phyloP scores from a whole-genome alignment of 2,888 invertebrate genomes.

The Oscheius sp. region DNA sequence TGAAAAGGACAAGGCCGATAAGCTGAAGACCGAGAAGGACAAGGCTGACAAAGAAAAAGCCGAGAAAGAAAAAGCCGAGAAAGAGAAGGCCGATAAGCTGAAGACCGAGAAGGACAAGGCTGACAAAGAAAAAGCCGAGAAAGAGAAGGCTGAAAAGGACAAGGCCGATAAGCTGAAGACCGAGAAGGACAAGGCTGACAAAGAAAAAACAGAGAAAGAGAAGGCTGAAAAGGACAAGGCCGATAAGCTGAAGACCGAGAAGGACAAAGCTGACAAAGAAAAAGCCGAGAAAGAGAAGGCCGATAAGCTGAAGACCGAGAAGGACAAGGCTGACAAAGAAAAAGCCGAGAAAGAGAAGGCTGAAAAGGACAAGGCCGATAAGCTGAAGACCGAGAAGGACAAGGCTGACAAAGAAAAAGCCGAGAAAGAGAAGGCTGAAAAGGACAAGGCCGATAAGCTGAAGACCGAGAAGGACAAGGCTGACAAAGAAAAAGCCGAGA shows the following conservation, averaged over 20 bases:
- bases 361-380: constrained; percentile 4
- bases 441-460: background rate
- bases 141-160: too few species aligned
- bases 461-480: background rate
- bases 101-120: constrained; percentile 16
- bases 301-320: background rate
- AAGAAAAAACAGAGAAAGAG: constrained; percentile 4
- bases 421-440: background rate
- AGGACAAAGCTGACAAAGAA: constrained; percentile 8
- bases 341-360: background rate
- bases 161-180: background rate
- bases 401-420: background rate
- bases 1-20: constrained; percentile 9
- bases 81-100: constrained; percentile 1
- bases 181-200: background rate
- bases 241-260: constrained; percentile 10
- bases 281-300: constrained; percentile 13
- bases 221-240: background rate
- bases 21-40: constrained; percentile 3
- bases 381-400: background rate
- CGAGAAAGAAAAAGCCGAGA: constrained; percentile 1
- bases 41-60: constrained; percentile 3
- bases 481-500: background rate
- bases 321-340: constrained; percentile 1
- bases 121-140: constrained; percentile 2